Conservation (phyloP, 2,888 invertebrate species). For the Crocallis elinguaria region DNA sequence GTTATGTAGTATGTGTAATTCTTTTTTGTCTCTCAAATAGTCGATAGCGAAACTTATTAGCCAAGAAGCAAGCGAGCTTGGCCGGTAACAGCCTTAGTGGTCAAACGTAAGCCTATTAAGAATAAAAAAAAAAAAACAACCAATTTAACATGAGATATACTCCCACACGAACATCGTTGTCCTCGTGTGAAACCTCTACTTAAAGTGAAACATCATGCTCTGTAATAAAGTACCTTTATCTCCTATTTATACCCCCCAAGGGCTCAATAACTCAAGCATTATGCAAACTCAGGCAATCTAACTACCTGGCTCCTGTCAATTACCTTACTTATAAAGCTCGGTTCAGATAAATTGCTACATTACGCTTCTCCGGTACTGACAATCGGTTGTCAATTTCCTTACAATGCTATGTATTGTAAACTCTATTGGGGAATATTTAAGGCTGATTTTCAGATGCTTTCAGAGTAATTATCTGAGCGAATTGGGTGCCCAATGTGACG, state of each 20-base stretch:
- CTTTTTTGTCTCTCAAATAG: too few species aligned
- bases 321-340: slow-evolving; percentile 12
- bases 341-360: slow-evolving; percentile 17
- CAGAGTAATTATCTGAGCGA: not conserved
- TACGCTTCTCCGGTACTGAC: slow-evolving; percentile 17
- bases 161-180: not conserved
- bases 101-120: too few species aligned
- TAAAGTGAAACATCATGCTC: slow-evolving; percentile 10
- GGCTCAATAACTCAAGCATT: slow-evolving; percentile 26
- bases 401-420: not conserved
- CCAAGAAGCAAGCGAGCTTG: too few species aligned
- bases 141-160: too few species aligned
- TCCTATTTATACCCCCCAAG: slow-evolving; percentile 12
- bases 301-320: slow-evolving; percentile 19
- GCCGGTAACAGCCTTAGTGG: too few species aligned
- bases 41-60: too few species aligned
- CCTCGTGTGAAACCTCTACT: not conserved
- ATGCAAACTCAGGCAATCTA: slow-evolving; percentile 26
- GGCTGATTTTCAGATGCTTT: not conserved
- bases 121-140: too few species aligned
- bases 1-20: too few species aligned
- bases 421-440: not conserved
- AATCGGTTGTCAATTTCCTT: slow-evolving; percentile 11
- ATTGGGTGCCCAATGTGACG: slow-evolving; percentile 2
- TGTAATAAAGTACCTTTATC: slow-evolving; percentile 13